Percentiles rank a stretch among this genome's conserved stretches.
Conservation (phyloP, 2,888 invertebrate species). For the Sussaba pulchella region DNA sequence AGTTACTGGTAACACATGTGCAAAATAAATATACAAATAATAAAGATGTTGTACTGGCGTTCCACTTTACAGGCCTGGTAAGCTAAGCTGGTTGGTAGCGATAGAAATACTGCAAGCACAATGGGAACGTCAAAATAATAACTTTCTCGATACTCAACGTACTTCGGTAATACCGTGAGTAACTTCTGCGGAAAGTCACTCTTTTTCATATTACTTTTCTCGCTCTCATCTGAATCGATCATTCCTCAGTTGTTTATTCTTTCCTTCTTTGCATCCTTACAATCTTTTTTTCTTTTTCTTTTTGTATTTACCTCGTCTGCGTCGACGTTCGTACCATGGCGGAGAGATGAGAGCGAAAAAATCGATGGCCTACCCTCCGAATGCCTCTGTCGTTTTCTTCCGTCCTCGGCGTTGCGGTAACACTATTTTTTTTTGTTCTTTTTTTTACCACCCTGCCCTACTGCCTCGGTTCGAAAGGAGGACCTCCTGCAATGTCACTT, state of each 20-base stretch:
- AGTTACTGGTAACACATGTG: slow-evolving; percentile 25
- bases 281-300: not conserved
- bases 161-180: slow-evolving; percentile 4
- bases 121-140: slow-evolving; percentile 31
- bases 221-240: not conserved
- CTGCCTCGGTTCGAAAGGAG: slow-evolving; percentile 1
- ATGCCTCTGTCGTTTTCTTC: not conserved
- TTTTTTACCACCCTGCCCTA: not conserved
- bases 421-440: too few species aligned
- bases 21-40: slow-evolving; percentile 44
- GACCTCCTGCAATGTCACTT: slow-evolving; percentile 58
- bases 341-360: not conserved
- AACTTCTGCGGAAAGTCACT: too few species aligned
- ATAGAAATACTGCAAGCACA: slow-evolving; percentile 19
- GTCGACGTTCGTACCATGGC: not conserved
- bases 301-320: not conserved
- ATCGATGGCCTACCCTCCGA: slow-evolving; percentile 13
- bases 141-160: slow-evolving; percentile 18
- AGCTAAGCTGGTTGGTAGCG: not conserved
- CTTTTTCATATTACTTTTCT: slow-evolving; percentile 56
- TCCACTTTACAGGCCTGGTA: slow-evolving; percentile 48
- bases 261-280: too few species aligned
- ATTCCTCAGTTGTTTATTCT: not conserved
- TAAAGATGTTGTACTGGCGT: slow-evolving; percentile 1
- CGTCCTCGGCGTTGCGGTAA: slow-evolving; percentile 3